Base-by-base conservation (phyloP, 2,113 vertebrate species). In the Vimba vimba region DNA sequence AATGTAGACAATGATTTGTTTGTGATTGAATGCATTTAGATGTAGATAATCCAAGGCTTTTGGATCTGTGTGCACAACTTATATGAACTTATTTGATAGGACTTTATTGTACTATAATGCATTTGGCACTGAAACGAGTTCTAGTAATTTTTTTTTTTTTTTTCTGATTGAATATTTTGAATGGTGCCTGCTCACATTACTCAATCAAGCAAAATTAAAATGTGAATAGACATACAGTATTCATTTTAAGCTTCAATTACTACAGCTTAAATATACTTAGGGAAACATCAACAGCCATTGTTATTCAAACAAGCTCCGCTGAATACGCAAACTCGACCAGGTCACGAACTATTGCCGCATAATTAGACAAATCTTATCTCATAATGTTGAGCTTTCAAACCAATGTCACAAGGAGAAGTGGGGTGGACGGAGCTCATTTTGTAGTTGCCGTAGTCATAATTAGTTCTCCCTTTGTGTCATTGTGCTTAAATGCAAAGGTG, bases 311-410 rank as follows among this genome's bases (percentile, higher is more conserved):
- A 68, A 79, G 50, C 52, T 45, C 3, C 1, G 8, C 33, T 74
- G 30, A 57, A 73, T 73, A 81, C 36, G 5, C 60, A 71, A 57
- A 43, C 77, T 45, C 39, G 59, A 33, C 66, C n/a, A 57, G 75
- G 77, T 86, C 47, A 82, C 73, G 47, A 77, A 74, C 82, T 74
- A 84, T 89, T 89, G 85, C 60, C 60, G 55, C 57, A 71, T 73
- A 89, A 89, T 91, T 88, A 90, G 90, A 86, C 62, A 27, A 73
- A 88, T 59, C 76, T 79, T 64, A 84, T 91, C 86, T 73, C 74
- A 74, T 79, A 80, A 83, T n/a, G 33, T 27, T 83, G 30, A 57
- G 66, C 66, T 59, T 47, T 80, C 45, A 71, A 19, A 68, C 6
- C 15, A 77, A 23, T 55, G 84, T 78, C 27, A 50, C 60, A 71